Base-by-base conservation (phyloP, 2,113 vertebrate species). In the Rostratula benghalensis region DNA sequence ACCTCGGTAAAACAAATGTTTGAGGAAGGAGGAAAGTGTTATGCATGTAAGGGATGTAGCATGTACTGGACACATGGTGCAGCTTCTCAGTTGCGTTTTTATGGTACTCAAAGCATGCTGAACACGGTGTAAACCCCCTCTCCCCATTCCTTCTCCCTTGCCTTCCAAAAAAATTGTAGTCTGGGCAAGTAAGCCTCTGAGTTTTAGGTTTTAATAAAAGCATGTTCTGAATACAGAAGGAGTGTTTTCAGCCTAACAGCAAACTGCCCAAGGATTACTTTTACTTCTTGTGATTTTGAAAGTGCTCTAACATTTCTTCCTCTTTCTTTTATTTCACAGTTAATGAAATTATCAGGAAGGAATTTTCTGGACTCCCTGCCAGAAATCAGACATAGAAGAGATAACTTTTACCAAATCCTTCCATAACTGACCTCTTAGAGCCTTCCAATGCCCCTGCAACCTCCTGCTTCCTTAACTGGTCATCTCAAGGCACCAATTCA, bases 271-370 rank as follows among this genome's bases (percentile, higher is more conserved):
- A 35, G 28, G 35, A n/a, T 46, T 94, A 81, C 71, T 90, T 90
- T 94, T 87, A 69, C 35, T 91, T 90, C 68, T 83, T 1, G 1
- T 83, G 65, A 20, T 41, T 83, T 83, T 78, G 60, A 35, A 83
- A 77, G 28, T 54, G 68, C 50, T 65, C 56, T 96, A 83, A 97
- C 51, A 48, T 85, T 74, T 95, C 59, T 83, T 87, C 79, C 48
- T 93, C 43, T 94, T 73, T 87, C 77, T 97, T 97, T 91, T 96
- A 95, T 98, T 97, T 98, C 94, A 45, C 97, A 99, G 99, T 99
- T 97, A 99, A 99, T 30, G 99, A 99, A 98, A 99, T 99, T 98
- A 99, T 99, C 98, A 98, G 99, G 97, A 99, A 99, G 98, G 99
- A 99, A 97, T 99, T 99, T 98, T 99, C 99, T 60, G 98, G 98